Conservation (phyloP, 30 jellyfish, hydroid and myxozoan species). For the Aurelia aurita complex sp. Pacific region DNA sequence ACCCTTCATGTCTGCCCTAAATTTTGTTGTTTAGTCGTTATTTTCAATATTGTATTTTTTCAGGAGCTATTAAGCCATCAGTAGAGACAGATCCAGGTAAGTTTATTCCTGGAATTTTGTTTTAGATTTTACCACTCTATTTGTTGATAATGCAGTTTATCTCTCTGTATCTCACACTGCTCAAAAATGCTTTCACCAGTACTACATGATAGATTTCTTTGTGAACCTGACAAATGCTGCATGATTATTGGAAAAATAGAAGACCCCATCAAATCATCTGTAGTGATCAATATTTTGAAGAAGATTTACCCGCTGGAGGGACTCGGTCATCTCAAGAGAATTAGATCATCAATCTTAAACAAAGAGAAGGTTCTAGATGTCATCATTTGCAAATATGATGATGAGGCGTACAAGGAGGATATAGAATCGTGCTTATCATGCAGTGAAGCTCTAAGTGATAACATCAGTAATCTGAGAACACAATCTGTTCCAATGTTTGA, state of each 20-base stretch:
- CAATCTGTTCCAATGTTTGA: conserved; percentile 27
- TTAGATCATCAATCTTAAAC: conserved; percentile 6
- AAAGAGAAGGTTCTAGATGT: conserved; percentile 18
- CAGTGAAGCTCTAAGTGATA: not conserved
- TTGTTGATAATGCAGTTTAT: not conserved
- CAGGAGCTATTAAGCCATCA: no score
- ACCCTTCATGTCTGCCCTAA: no score
- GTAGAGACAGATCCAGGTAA: no score
- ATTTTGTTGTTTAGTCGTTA: no score
- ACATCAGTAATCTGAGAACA: conserved; percentile 11
- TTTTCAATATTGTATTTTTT: no score
- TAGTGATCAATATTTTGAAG: conserved; percentile 11
- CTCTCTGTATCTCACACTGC: not conserved
- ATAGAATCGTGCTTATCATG: not conserved
- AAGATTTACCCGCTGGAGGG: conserved; percentile 13
- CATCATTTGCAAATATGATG: conserved; percentile 16
- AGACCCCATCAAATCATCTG: conserved; percentile 1
- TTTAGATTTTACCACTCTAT: no score
- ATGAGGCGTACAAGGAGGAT: not conserved
- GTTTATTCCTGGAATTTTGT: no score
- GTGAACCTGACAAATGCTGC: conserved; percentile 4
- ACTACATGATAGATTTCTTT: conserved; percentile 20
- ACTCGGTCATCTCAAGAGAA: conserved; percentile 42
- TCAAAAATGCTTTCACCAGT: conserved; percentile 18
- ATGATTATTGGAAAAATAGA: conserved; percentile 21